phyloP scores from a whole-genome alignment of 2,797 vertebrate genomes.

The Lepidocolaptes lacrymiger region DNA sequence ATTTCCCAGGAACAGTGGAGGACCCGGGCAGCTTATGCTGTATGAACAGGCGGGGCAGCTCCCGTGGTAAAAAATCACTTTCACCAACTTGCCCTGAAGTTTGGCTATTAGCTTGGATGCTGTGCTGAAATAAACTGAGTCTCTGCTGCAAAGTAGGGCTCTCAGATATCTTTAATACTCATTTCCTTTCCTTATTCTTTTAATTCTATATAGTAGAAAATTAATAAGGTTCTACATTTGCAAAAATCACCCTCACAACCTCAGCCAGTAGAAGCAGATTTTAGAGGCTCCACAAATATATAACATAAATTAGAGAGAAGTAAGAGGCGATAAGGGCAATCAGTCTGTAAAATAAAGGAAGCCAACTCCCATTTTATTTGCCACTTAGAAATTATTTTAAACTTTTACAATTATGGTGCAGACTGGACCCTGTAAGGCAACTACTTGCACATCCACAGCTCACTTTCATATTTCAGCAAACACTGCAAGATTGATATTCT shows the following conservation, averaged over 20 bases:
- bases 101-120: background rate
- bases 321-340: background rate
- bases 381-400: background rate
- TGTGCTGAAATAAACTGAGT: background rate
- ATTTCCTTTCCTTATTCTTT: background rate
- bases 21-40: background rate
- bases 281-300: background rate
- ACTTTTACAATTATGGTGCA: background rate
- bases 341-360: background rate
- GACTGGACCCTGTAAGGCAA: background rate
- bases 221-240: background rate
- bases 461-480: background rate
- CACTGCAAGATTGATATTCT: background rate
- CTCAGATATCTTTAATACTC: background rate
- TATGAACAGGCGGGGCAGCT: background rate
- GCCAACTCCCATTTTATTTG: background rate
- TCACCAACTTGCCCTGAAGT: background rate
- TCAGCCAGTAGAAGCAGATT: rapidly evolving
- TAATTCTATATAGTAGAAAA: background rate
- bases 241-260: background rate
- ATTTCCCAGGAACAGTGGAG: background rate
- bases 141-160: background rate
- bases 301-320: background rate
- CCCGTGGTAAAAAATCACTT: background rate
- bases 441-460: background rate